These are phyloP conservation scores for Bradypodion pumilum DNA, from an alignment of 2,797 vertebrate genomes.

Conservation along the genomic window DNA sequence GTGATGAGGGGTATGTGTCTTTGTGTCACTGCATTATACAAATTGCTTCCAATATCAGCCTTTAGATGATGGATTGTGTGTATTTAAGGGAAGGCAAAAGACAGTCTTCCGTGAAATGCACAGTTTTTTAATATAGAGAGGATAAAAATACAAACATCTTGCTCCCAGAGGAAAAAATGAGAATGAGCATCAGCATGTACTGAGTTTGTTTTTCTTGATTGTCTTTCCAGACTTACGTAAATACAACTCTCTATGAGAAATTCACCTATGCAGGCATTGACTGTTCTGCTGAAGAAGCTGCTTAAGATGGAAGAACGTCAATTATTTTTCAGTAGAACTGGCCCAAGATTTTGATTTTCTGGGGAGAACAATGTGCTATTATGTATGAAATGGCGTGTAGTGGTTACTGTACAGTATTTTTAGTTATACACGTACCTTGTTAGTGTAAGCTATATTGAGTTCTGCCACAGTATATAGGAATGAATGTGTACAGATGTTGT, in stretches of 20 bases:
- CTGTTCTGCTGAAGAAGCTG: conserved; percentile 88
- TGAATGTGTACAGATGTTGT: conserved; percentile 29
- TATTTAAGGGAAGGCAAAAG: not conserved
- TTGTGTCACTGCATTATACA: not conserved
- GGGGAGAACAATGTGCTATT: conserved; percentile 53
- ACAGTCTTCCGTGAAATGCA: not conserved
- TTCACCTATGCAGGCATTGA: conserved; percentile 89
- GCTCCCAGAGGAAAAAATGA: not conserved
- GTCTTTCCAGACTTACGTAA: conserved; percentile 83
- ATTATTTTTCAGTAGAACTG: conserved; percentile 1
- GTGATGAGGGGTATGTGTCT: not conserved
- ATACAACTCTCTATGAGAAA: conserved; percentile 89
- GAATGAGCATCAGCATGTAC: not conserved
- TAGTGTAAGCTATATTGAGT: conserved; percentile 46
- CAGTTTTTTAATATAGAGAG: not conserved
- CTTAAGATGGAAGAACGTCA: conserved; percentile 62
- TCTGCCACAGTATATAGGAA: conserved; percentile 46
- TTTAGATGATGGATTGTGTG: not conserved
- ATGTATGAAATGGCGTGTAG: conserved; percentile 53
- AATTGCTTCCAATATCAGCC: not conserved
- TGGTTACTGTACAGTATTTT: conserved; percentile 49
- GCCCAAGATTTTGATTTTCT: conserved; percentile 37
- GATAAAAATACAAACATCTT: not conserved
- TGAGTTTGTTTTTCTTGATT: conserved; percentile 24
- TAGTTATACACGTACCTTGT: conserved; percentile 18